These are phyloP conservation scores for Drosophila pallidifrons DNA, from an alignment of 1,140 invertebrate genomes.

Conservation along the genomic window DNA sequence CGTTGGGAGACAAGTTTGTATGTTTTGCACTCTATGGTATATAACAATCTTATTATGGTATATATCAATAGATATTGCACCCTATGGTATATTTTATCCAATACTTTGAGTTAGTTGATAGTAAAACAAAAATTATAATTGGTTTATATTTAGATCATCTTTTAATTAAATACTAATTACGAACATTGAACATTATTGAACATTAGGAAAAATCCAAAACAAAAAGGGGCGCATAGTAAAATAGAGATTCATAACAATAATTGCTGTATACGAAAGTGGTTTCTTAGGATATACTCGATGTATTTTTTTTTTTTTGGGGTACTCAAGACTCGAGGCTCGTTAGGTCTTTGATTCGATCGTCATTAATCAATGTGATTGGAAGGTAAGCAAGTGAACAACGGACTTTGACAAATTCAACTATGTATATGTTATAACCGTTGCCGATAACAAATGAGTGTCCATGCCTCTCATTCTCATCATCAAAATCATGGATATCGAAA, in stretches of 20 bases:
- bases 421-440: not conserved
- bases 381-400: slow-evolving; percentile 29
- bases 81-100: no score
- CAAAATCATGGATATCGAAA: slow-evolving; percentile 33
- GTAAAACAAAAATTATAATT: no score
- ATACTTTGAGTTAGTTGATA: no score
- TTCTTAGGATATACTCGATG: not conserved
- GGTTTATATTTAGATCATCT: no score
- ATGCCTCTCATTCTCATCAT: slow-evolving; percentile 27
- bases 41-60: no score
- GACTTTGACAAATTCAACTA: slow-evolving; percentile 57
- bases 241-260: slow-evolving; percentile 5
- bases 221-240: not conserved
- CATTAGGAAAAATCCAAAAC: not conserved
- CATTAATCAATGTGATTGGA: slow-evolving; percentile 37
- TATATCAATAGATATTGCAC: no score
- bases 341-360: slow-evolving; percentile 22
- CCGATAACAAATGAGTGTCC: slow-evolving; percentile 47
- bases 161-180: no score
- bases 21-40: no score
- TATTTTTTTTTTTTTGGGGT: not conserved
- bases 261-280: slow-evolving; percentile 13
- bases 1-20: no score
- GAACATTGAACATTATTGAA: not conserved
- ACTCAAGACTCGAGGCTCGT: slow-evolving; percentile 1